Evolutionary conservation across 2,888 invertebrate genomes (phyloP), one percentile per base, ranked within the genome.

Genomic region (Mesorhabditis spiculigera): DNA sequence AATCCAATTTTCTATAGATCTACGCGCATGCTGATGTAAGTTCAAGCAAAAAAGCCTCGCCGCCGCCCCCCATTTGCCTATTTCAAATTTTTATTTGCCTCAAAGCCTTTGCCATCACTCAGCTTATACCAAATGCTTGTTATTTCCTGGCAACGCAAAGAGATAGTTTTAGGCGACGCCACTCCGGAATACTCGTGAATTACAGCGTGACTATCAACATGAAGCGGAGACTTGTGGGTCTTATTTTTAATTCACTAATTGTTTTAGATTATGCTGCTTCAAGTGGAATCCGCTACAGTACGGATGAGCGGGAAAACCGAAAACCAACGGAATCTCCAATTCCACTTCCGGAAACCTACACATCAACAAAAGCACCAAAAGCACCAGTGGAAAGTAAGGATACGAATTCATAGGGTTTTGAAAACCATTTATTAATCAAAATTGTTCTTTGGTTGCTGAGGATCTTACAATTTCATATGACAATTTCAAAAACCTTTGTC

Each of bases 11-110:
- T 50, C n/a, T 50, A n/a, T 3, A 50, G 58, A n/a, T 50, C n/a
- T n/a, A 50, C 58, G 58, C 58, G 1, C 58, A 50, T n/a, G 58
- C 58, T 50, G 44, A 43, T 42, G 44, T 45, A 68, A 4, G 28
- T 64, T n/a, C n/a, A 10, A n/a, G 10, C 45, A 45, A 66, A 66
- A 28, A 28, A 28, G 28, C 16, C 13, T 62, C 16, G 6, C 13
- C 10, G 10, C 41, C 10, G 28, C n/a, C 43, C 5, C 45, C 50
- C n/a, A 43, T 63, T n/a, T 61, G 50, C 61, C 65, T 68, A 65
- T 65, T 71, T 43, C 68, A 67, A 68, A 67, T 45, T 61, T 61
- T 68, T 43, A 65, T 63, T 58, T 43, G 50, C 28, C 5, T 68
- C 50, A 67, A 45, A 61, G 68, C 28, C 16, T 68, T 8, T 58